phyloP scores from a whole-genome alignment of 2,888 invertebrate species.

The Scaptodrosophila latifasciaeformis region DNA sequence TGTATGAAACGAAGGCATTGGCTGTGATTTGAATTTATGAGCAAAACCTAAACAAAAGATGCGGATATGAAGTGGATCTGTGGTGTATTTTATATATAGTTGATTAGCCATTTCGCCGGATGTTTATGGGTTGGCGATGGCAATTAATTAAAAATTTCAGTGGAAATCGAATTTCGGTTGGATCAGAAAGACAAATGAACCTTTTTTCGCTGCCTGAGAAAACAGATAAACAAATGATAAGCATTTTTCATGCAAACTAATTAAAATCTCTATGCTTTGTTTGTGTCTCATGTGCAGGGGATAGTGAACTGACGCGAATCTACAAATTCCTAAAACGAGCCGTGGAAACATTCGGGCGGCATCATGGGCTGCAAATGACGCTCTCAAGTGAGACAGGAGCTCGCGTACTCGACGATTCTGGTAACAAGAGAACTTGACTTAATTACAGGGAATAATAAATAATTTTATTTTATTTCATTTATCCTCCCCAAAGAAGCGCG shows the following conservation, averaged over 20 bases:
- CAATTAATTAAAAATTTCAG: background rate
- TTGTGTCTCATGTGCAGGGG: conserved; percentile 44
- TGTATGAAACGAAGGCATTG: background rate
- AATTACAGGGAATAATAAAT: background rate
- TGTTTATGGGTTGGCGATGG: conserved; percentile 1
- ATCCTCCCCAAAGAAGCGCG: conserved; percentile 65
- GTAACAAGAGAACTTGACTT: conserved; percentile 51
- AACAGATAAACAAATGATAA: conserved; percentile 29
- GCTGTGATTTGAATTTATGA: background rate
- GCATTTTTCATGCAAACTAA: conserved; percentile 18
- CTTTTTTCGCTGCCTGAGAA: background rate
- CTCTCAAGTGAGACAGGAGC: conserved; percentile 67
- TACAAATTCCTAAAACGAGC: conserved; percentile 71
- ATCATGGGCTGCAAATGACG: conserved; percentile 69
- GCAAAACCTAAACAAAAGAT: background rate
- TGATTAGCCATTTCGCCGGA: conserved; percentile 1
- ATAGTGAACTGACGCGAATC: conserved; percentile 64
- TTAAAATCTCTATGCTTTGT: conserved; percentile 1
- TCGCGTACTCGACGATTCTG: conserved; percentile 57
- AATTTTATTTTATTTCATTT: background rate
- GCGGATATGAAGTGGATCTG: no score
- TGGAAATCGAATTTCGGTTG: background rate
- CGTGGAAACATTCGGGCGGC: conserved; percentile 66
- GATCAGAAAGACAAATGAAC: background rate
- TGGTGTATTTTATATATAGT: no score